phyloP scores from a whole-genome alignment of 2,113 vertebrate genomes.

The Rafetus swinhoei region DNA sequence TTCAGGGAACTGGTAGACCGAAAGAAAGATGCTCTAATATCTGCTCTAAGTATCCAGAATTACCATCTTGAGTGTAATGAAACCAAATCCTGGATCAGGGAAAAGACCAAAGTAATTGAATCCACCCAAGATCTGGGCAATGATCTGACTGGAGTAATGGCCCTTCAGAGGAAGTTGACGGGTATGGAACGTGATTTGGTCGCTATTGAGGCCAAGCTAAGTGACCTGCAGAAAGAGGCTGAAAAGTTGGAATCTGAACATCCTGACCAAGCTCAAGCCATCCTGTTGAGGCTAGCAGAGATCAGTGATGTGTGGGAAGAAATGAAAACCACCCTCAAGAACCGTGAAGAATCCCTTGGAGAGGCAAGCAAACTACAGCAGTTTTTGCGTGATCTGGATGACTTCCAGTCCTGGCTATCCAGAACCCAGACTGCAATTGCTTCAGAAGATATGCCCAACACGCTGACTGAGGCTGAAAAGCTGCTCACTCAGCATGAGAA shows the following conservation, averaged over 20 bases:
- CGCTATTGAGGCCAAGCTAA: slow-evolving; percentile 95
- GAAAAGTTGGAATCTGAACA: slow-evolving; percentile 91
- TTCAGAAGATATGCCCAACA: slow-evolving; percentile 98
- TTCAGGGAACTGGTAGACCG: slow-evolving; percentile 97
- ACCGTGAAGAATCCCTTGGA: slow-evolving; percentile 94
- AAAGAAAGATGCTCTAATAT: slow-evolving; percentile 95
- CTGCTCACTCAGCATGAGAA: slow-evolving; percentile 95
- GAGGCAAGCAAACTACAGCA: slow-evolving; percentile 99
- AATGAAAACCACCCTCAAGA: slow-evolving; percentile 96
- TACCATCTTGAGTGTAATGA: slow-evolving; percentile 99
- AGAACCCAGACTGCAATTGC: slow-evolving; percentile 96
- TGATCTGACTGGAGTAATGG: slow-evolving; percentile 96
- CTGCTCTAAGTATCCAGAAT: slow-evolving; percentile 97
- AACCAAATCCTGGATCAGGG: slow-evolving; percentile 99
- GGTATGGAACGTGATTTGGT: slow-evolving; percentile 98
- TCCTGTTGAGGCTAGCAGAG: slow-evolving; percentile 90
- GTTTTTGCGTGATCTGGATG: slow-evolving; percentile 96
- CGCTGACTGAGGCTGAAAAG: slow-evolving; percentile 94
- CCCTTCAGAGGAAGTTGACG: slow-evolving; percentile 96
- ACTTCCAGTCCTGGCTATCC: slow-evolving; percentile 99
- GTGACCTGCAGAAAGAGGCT: slow-evolving; percentile 93
- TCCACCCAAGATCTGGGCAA: slow-evolving; percentile 98
- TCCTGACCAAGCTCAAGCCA: slow-evolving; percentile 94
- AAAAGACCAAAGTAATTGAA: slow-evolving; percentile 99
- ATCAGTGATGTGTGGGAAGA: slow-evolving; percentile 95